phyloP scores from a whole-genome alignment of 2,113 vertebrate species.

The Paramormyrops kingsleyae region DNA sequence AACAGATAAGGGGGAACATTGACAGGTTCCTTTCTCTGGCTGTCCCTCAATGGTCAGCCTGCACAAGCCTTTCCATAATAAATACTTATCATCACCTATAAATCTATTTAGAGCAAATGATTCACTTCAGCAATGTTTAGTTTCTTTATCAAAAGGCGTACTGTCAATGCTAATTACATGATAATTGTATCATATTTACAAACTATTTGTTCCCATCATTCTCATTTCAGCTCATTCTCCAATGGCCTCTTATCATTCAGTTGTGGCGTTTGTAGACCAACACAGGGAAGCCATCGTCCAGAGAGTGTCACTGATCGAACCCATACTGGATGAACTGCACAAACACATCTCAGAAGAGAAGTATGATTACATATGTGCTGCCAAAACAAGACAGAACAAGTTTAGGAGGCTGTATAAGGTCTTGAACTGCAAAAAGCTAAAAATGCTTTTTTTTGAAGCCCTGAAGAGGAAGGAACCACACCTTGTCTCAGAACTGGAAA shows the following conservation, averaged over 20 bases:
- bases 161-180: neutral
- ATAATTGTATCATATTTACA: neutral
- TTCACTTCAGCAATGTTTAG: too few species aligned
- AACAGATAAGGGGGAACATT: too few species aligned
- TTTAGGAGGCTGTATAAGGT: neutral
- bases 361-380: neutral
- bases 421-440: neutral
- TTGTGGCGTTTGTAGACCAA: neutral
- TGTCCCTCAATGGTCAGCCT: too few species aligned
- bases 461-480: neutral
- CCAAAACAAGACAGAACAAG: neutral
- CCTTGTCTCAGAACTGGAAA: neutral
- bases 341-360: too few species aligned
- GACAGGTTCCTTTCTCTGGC: too few species aligned
- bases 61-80: neutral
- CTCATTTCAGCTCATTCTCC: neutral
- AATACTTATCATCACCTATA: neutral
- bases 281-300: conserved; percentile 6
- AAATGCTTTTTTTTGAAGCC: neutral
- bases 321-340: conserved; percentile 2
- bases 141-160: too few species aligned
- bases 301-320: neutral
- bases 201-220: neutral
- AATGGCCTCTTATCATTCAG: neutral
- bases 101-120: neutral